Conservation (phyloP, 1,140 invertebrate species). For the Macrocentrus cingulum region DNA sequence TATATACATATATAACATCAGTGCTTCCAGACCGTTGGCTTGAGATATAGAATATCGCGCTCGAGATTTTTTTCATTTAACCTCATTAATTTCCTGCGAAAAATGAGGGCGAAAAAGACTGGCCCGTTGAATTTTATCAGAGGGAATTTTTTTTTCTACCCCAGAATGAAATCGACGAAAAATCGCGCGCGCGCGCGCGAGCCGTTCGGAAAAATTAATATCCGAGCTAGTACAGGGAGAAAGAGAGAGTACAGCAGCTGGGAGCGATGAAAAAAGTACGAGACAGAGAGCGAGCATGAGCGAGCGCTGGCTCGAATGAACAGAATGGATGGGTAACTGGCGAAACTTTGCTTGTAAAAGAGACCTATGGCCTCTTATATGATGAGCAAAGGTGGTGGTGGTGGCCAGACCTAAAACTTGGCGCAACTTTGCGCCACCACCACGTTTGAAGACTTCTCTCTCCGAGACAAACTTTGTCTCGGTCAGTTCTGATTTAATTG, state of each 20-base stretch:
- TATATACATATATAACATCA: neutral
- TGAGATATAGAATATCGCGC: neutral
- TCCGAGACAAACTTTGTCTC: slow-evolving; percentile 28
- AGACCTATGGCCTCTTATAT: neutral
- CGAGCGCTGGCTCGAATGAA: slow-evolving; percentile 22
- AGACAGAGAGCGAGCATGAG: slow-evolving; percentile 20
- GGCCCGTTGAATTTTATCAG: neutral
- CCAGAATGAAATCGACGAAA: slow-evolving; percentile 28
- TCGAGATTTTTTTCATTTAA: neutral
- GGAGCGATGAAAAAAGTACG: no score
- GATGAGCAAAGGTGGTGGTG: neutral
- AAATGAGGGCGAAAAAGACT: neutral
- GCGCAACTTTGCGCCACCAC: no score
- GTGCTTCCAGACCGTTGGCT: slow-evolving; percentile 7
- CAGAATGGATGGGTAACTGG: slow-evolving; percentile 26
- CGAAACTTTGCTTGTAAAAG: slow-evolving; percentile 40
- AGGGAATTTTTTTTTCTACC: slow-evolving; percentile 1
- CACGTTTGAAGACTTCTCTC: slow-evolving; percentile 9
- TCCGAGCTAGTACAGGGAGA: no score
- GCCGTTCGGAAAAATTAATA: slow-evolving; percentile 50
- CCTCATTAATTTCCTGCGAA: slow-evolving; percentile 12
- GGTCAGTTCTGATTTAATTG: slow-evolving; percentile 45
- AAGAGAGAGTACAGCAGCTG: no score
- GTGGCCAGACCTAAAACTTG: no score
- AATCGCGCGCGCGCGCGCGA: slow-evolving; percentile 24